Percentiles rank a stretch among this genome's conserved stretches.
These are phyloP conservation scores for Leptobrachium ailaonicum DNA, from an alignment of 2,113 vertebrate genomes.

Conservation along the genomic window DNA sequence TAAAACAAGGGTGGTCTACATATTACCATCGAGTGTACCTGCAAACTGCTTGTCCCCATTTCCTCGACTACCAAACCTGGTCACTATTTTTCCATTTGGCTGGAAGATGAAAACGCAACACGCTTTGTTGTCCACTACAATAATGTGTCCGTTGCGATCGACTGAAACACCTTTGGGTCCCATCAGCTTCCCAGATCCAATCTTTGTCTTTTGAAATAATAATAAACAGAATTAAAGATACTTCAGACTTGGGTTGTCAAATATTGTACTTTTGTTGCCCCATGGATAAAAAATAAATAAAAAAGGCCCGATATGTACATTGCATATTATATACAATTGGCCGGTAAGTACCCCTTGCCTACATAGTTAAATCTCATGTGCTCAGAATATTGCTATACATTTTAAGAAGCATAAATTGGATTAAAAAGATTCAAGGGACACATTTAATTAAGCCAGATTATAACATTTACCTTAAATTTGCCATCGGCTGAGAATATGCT, in stretches of 20 bases:
- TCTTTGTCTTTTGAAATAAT: constrained; percentile 77
- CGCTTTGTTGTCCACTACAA: constrained; percentile 96
- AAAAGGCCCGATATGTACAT: no score
- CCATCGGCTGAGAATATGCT: constrained; percentile 96
- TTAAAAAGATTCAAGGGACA: no score
- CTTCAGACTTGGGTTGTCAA: no score
- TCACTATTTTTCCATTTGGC: constrained; percentile 92
- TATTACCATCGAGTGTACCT: constrained; percentile 84
- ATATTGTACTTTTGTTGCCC: no score
- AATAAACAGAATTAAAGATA: no score
- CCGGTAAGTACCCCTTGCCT: no score
- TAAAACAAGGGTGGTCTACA: constrained; percentile 64
- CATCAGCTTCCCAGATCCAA: constrained; percentile 95
- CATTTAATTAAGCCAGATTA: no score
- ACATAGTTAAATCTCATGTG: no score
- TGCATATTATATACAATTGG: no score
- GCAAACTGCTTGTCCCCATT: constrained; percentile 97
- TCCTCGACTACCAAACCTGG: constrained; percentile 93
- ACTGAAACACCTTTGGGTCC: constrained; percentile 95
- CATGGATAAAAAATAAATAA: no score
- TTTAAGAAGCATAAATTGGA: no score
- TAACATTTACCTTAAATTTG: constrained; percentile 87
- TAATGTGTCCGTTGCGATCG: constrained; percentile 93
- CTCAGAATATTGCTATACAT: no score
- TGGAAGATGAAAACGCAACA: constrained; percentile 97